Evolutionary conservation across 2,113 vertebrate species (phyloP), one percentile per base, ranked within the genome.

Genomic region (Gorsachius goisagi): DNA sequence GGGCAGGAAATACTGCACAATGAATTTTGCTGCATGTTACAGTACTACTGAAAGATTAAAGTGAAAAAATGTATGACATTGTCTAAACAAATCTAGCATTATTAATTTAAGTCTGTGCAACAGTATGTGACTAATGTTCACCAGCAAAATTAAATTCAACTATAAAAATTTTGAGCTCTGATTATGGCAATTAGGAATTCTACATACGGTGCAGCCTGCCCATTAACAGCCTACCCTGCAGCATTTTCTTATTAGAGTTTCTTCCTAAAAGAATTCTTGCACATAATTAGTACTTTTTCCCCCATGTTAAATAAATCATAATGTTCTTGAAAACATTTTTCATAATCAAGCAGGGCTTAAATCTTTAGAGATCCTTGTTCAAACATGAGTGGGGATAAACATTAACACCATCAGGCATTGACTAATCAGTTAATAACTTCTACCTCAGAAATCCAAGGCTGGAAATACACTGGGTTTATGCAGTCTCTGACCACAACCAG

Each of bases 131-230:
- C 91, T 95, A 93, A 97, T 69, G 85, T 69, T 94, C 74, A 41
- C 82, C 90, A 86, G 81, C 89, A 66, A 91, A 93, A 89, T 78
- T 60, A 64, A 95, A 94, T 85, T 79, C 68, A 88, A 24, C 63
- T 64, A 77, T 52, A 90, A 74, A 85, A 96, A 84, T 28, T 27
- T 0, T 77, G 71, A 80, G 78, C 88, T 95, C 74, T 93, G 80
- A 96, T 90, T 75, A 83, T 6, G 80, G 85, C 88, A 93, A 79
- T 89, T 91, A 78, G 39, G 49, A 97, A 95, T 88, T 74, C 76
- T 30, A 78, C 81, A 74, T 45, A 52, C 76, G 85, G 56, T 23
- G 80, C 85, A 67, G 82, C 68, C 74, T 93, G 75, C 37, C 81
- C 49, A 72, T 95, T 81, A 88, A 85, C 58, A 85, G 33, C 55